Base-by-base conservation (phyloP, 37 sponge, comb jelly and placozoan species). In the Agelas oroides region DNA sequence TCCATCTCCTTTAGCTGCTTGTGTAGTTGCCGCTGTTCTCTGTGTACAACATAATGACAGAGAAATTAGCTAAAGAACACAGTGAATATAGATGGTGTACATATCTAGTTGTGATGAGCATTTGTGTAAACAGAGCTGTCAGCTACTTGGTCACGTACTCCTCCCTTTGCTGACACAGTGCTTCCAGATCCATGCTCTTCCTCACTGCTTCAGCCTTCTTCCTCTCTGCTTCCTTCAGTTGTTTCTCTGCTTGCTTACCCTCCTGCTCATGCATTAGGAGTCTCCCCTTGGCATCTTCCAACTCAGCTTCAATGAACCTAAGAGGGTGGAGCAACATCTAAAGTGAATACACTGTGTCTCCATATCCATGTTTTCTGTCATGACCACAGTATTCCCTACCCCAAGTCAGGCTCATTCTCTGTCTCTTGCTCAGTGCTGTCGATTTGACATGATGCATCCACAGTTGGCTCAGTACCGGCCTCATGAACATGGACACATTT, bases 11-110 rank as follows among this genome's bases (percentile, higher is more conserved):
- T 32, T 37, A 89, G 65, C 36, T 59, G 30, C 24, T 71, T 40
- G 53, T 62, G 36, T 27, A 89, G 77, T 71, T 72, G 38, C 33
- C 37, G 71, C 37, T 89, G 70, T 24, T 71, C 84, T 57, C 89
- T 89, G 61, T 36, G 25, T 8, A 60, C 13, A 66, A 28, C 31
- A 23, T 33, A 28, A 27, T 1, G 5, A 12, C 5, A 61, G 13
- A 61, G 62, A 23, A 13, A 25, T 61, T 15, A n/a, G n/a, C n/a
- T n/a, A n/a, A n/a, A n/a, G n/a, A n/a, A n/a, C n/a, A n/a, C 62
- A 25, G 62, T 25, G 33, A 66, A 16, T n/a, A 34, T 20, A 69
- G 33, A 5, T 35, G 36, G 33, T 30, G 32, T 46, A 37, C 34
- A 71, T 24, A 46, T 3, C 3, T 8, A 46, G 8, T 12, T 46